phyloP scores from a whole-genome alignment of 1,140 invertebrate species.

The Zaprionus gabonicus region DNA sequence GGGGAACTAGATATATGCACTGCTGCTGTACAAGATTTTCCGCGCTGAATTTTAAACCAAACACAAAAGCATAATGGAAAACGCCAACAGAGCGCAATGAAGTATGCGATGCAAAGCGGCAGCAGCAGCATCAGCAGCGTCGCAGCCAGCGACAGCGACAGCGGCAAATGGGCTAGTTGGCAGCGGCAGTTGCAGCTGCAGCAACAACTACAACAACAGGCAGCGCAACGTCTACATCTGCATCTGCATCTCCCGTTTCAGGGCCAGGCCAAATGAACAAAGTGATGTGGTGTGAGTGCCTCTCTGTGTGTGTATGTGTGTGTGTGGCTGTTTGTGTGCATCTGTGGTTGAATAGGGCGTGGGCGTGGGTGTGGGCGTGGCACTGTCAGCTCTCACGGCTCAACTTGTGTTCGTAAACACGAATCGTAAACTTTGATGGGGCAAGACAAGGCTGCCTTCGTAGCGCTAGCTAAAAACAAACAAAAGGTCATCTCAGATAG shows the following conservation, averaged over 20 bases:
- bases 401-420: slow-evolving; percentile 39
- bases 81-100: slow-evolving; percentile 77
- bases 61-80: slow-evolving; percentile 73
- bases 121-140: slow-evolving; percentile 27
- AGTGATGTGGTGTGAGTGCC: neutral
- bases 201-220: neutral
- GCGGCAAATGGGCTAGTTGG: slow-evolving; percentile 61
- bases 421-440: slow-evolving; percentile 46
- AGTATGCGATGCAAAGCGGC: slow-evolving; percentile 60
- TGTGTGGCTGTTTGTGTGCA: neutral
- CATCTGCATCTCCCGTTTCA: neutral
- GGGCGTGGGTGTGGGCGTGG: slow-evolving; percentile 30
- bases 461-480: slow-evolving; percentile 24
- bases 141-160: slow-evolving; percentile 35
- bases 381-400: slow-evolving; percentile 32
- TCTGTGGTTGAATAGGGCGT: neutral
- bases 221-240: neutral
- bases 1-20: slow-evolving; percentile 47
- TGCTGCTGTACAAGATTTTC: slow-evolving; percentile 57
- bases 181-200: slow-evolving; percentile 24
- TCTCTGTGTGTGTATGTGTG: neutral
- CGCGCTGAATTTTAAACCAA: slow-evolving; percentile 76
- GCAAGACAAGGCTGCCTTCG: slow-evolving; percentile 1
- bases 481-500: slow-evolving; percentile 33
- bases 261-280: slow-evolving; percentile 4